Conservation (phyloP, 2,113 vertebrate genomes). For the Corythornis cristatus region DNA sequence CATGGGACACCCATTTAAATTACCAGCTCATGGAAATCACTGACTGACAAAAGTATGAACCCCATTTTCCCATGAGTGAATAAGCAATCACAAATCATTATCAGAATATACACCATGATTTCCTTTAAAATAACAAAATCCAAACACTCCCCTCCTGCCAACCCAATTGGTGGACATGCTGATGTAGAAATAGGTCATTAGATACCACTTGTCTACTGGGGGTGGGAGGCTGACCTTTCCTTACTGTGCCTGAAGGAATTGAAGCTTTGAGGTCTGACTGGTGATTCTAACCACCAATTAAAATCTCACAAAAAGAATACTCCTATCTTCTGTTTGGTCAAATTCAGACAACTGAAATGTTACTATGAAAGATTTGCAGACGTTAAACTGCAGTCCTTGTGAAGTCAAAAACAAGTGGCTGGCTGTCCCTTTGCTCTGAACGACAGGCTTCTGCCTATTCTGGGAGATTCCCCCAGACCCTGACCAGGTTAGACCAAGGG, state of each 20-base stretch:
- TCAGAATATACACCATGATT: neutral
- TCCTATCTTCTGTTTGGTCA: neutral
- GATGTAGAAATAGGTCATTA: neutral
- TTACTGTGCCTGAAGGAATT: neutral
- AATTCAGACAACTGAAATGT: neutral
- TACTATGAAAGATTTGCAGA: neutral
- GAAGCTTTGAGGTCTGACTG: neutral
- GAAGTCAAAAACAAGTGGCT: accelerated
- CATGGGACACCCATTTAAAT: neutral
- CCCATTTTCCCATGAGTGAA: neutral
- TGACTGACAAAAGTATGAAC: neutral
- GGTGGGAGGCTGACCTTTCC: neutral
- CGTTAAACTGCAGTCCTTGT: accelerated
- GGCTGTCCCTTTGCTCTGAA: accelerated
- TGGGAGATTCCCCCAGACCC: neutral
- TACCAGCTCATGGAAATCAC: neutral
- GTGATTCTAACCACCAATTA: neutral
- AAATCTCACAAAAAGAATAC: neutral
- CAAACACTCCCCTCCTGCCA: neutral
- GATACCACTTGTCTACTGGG: neutral
- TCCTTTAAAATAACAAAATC: neutral
- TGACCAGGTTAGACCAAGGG: neutral
- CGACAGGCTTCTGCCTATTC: neutral
- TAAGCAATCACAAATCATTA: neutral
- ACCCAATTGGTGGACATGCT: neutral